Conservation (phyloP, 2,113 vertebrate species). For the Acrocephalus arundinaceus region DNA sequence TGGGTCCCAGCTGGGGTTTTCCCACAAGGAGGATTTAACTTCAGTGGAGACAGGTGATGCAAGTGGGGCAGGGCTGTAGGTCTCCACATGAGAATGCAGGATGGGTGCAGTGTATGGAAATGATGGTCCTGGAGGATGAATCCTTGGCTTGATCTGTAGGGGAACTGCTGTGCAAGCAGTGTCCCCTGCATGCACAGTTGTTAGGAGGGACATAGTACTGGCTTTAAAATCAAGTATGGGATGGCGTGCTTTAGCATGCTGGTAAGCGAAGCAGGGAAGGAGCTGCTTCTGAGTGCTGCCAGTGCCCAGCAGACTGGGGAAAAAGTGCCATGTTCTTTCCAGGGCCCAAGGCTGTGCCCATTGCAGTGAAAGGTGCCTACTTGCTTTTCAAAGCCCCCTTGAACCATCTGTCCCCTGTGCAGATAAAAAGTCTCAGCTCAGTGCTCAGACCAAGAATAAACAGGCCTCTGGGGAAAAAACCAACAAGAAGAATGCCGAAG, state of each 20-base stretch:
- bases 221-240: neutral
- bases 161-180: neutral
- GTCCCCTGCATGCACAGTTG: neutral
- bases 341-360: neutral
- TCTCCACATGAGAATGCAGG: neutral
- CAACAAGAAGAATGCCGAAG: neutral
- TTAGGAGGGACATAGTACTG: neutral
- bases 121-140: fast-evolving
- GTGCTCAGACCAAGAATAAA: neutral
- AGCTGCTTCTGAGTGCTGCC: neutral
- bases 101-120: neutral
- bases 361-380: neutral
- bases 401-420: neutral
- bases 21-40: neutral
- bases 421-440: neutral
- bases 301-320: neutral
- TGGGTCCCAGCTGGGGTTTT: neutral
- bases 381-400: neutral
- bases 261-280: neutral
- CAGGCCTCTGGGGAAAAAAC: neutral
- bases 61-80: neutral
- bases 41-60: neutral
- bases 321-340: neutral
- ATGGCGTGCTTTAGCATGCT: too few species aligned
- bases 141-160: neutral